Conservation (phyloP, 1,140 invertebrate genomes). For the Oreohelix idahoensis region DNA sequence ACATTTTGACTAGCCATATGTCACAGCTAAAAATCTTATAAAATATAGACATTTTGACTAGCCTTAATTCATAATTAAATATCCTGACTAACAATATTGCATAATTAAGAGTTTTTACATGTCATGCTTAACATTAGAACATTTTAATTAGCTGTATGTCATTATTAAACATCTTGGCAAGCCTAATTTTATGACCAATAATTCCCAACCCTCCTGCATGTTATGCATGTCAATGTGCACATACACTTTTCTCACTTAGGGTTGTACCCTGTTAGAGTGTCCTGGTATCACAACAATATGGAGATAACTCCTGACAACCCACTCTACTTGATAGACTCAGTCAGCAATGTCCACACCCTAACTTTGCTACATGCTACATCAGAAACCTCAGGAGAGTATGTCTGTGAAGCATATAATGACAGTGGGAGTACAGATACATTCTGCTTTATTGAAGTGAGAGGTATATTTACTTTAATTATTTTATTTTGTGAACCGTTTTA, state of each 20-base stretch:
- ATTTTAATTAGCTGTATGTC: no score
- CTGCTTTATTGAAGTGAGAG: conserved; percentile 60
- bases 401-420: conserved; percentile 96
- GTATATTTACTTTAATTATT: conserved; percentile 52
- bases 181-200: not conserved
- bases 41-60: no score
- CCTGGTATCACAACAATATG: conserved; percentile 67
- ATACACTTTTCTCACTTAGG: conserved; percentile 68
- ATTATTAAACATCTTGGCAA: no score
- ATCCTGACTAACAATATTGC: no score
- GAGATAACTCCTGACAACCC: conserved; percentile 59
- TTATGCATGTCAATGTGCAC: not conserved
- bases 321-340: conserved; percentile 65
- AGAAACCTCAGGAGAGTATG: conserved; percentile 93
- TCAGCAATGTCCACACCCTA: conserved; percentile 90
- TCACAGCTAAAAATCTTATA: no score
- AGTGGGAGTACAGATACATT: conserved; percentile 84
- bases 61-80: no score
- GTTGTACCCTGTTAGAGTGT: conserved; percentile 74
- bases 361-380: conserved; percentile 94
- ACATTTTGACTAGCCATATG: no score
- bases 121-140: no score
- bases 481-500: no score
- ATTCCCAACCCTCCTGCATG: not conserved
- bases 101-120: no score